A percentile compares a stretch with the other conserved stretches of the same genome.
These are phyloP conservation scores for Thrips palmi DNA, from an alignment of 1,140 invertebrate genomes.

Conservation along the genomic window DNA sequence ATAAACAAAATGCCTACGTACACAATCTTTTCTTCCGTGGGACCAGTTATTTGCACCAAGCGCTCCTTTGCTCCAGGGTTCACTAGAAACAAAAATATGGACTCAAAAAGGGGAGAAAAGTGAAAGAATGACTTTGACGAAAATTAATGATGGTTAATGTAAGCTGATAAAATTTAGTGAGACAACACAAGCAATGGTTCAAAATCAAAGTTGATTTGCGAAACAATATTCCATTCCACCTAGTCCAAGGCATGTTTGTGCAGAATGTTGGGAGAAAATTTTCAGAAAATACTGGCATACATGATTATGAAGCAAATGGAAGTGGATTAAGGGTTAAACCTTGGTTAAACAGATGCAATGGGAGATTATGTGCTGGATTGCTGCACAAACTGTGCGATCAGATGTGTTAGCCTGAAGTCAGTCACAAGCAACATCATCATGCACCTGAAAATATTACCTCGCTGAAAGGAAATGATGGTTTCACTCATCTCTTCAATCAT, in stretches of 20 bases:
- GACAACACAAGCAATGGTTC: too few species aligned
- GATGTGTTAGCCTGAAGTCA: too few species aligned
- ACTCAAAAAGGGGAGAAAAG: slow-evolving; percentile 7
- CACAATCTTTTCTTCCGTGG: slow-evolving; percentile 79
- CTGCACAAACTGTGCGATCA: neutral
- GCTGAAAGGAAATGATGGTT: slow-evolving; percentile 94
- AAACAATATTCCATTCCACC: too few species aligned
- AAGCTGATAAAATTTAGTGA: too few species aligned
- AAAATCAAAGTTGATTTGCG: too few species aligned
- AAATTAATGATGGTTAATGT: too few species aligned
- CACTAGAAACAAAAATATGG: slow-evolving; percentile 37
- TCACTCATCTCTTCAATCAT: slow-evolving; percentile 95
- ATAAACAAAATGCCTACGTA: slow-evolving; percentile 29
- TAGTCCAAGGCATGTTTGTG: slow-evolving; percentile 2
- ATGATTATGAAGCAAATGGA: too few species aligned
- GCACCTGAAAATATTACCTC: slow-evolving; percentile 53
- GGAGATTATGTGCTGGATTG: neutral
- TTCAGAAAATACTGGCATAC: too few species aligned
- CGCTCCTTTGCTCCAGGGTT: slow-evolving; percentile 80
- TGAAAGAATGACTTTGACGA: neutral
- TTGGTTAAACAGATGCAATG: neutral
- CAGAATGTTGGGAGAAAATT: too few species aligned
- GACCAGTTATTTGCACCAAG: slow-evolving; percentile 80
- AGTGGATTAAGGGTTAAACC: neutral
- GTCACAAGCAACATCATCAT: neutral